Evolutionary conservation across 2,888 invertebrate species (phyloP), one percentile per base, ranked within the genome.

Genomic region (Ditula angustiorana): DNA sequence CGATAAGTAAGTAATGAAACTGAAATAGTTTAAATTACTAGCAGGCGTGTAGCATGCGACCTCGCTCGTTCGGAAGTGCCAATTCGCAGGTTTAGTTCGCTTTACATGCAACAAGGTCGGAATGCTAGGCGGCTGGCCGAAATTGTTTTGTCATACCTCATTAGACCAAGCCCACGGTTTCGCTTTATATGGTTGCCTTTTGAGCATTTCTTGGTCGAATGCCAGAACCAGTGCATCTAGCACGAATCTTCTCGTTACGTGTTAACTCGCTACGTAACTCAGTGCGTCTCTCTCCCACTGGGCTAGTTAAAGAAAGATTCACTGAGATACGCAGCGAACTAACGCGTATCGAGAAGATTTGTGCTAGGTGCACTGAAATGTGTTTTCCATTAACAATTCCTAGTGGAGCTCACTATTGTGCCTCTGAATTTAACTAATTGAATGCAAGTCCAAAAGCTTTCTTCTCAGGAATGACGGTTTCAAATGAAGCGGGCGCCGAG

Each of bases 61-160:
- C 87, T 87, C 78, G 83, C 72, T 72, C 69, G 78, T 86, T 87
- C 81, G 86, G 87, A 87, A 87, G 82, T 87, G 73, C 76, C 82
- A 85, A 85, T 86, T 84, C 78, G 79, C 79, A 77, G 76, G 78
- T 78, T 77, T 67, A 76, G 71, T 71, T 80, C 75, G 78, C 80
- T 76, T 80, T 82, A 79, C 74, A 69, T 69, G 67, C 71, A 67
- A 71, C 84, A 84, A 88, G 87, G 88, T 81, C 82, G 74, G 68
- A 47, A 53, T 59, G 57, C 59, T 26, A 59, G 33, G 19, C 13
- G 52, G 46, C 37, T 46, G 64, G 21, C 33, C 46, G 11, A 63
- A 63, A 58, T 58, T 58, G 26, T 50, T n/a, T n/a, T 33, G 53
- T n/a, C 58, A 21, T 35, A 26, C 63, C 46, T 53, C 28, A 46